Percentiles rank a stretch among this genome's conserved stretches.
Conservation (phyloP, 1,140 invertebrate genomes). For the Drosophila mayri region DNA sequence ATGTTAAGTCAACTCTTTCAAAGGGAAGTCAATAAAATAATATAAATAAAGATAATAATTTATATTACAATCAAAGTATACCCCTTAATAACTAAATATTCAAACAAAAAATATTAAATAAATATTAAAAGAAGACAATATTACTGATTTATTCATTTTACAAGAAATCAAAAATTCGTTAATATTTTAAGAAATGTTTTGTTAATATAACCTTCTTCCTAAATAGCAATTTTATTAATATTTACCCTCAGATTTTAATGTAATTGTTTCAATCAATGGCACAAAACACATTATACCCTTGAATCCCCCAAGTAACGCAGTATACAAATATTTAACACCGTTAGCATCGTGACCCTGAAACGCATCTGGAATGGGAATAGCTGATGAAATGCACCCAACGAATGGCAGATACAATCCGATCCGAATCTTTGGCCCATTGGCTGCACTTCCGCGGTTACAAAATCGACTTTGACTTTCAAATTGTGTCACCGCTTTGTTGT, state of each 20-base stretch:
- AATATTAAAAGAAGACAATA: neutral
- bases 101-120: too few relatives aligned
- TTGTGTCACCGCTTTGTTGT: conserved; percentile 37
- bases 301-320: conserved; percentile 4
- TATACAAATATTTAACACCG: conserved; percentile 18
- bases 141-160: neutral
- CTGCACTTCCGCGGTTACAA: conserved; percentile 64
- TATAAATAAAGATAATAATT: too few relatives aligned
- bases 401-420: conserved; percentile 30
- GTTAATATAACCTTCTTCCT: neutral
- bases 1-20: neutral
- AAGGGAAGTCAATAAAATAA: neutral
- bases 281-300: conserved; percentile 26
- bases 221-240: neutral
- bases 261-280: neutral
- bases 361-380: conserved; percentile 25
- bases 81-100: too few relatives aligned
- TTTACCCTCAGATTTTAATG: neutral
- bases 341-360: conserved; percentile 70
- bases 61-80: neutral
- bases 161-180: neutral
- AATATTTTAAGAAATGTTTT: neutral
- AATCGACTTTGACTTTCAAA: conserved; percentile 79
- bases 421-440: conserved; percentile 4
- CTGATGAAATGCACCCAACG: conserved; percentile 67